Percentiles rank a stretch among this genome's conserved stretches.
phyloP scores from a whole-genome alignment of 2,797 vertebrate species.

The Phyllotis vaccarum region DNA sequence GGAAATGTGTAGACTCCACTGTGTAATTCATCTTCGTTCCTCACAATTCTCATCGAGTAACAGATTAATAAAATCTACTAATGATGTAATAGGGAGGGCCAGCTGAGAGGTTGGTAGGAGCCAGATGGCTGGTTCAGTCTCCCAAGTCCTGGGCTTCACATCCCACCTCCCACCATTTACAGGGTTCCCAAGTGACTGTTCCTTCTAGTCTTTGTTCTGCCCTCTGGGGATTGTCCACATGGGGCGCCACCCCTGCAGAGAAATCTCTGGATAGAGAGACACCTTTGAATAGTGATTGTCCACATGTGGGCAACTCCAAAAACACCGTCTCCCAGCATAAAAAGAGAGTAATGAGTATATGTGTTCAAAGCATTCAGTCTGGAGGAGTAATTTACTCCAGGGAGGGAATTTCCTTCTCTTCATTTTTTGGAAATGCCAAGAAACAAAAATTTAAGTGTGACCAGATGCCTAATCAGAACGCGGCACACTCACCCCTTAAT shows the following conservation, averaged over 20 bases:
- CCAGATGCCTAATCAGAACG: background rate
- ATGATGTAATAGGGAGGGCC: fast-evolving
- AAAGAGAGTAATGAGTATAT: background rate
- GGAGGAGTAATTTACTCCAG: background rate
- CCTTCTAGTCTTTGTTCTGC: fast-evolving
- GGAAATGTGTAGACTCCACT: background rate
- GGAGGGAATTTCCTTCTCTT: background rate
- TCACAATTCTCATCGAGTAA: background rate
- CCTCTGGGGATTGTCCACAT: background rate
- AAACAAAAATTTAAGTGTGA: background rate
- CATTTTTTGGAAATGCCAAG: slow-evolving; percentile 38
- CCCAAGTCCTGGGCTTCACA: background rate
- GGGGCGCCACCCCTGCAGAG: background rate
- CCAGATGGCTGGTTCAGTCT: background rate
- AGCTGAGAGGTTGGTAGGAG: background rate
- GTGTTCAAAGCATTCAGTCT: too few relatives aligned
- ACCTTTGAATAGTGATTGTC: too few relatives aligned
- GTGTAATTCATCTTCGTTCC: background rate
- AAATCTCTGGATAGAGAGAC: background rate
- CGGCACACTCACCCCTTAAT: background rate
- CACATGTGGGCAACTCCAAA: background rate
- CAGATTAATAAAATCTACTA: background rate
- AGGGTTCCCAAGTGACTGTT: background rate
- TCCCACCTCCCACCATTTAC: background rate
- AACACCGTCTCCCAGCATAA: background rate